These are phyloP conservation scores for Polypedilum vanderplanki DNA, from an alignment of 1,140 invertebrate species.

Conservation along the genomic window DNA sequence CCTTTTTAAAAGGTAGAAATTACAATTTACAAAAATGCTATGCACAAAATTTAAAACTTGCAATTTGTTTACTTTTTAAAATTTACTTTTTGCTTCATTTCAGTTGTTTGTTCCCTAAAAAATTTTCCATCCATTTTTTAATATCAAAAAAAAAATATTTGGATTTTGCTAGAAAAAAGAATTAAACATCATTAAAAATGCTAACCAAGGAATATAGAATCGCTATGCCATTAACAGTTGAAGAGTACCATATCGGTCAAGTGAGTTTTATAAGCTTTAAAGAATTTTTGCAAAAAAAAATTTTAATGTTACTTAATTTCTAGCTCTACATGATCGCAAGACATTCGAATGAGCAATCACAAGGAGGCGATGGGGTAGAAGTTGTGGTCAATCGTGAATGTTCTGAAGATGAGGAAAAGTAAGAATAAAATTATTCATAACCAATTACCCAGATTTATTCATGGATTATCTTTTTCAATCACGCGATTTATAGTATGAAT, in stretches of 20 bases:
- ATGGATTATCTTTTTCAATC: background rate
- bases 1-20: too few species aligned
- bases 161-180: too few species aligned
- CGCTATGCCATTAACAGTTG: conserved; percentile 83
- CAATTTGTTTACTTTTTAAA: too few species aligned
- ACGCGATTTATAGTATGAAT: background rate
- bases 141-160: too few species aligned
- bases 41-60: too few species aligned
- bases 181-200: conserved; percentile 43
- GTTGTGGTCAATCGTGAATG: conserved; percentile 77
- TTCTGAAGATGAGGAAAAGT: conserved; percentile 54
- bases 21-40: too few species aligned
- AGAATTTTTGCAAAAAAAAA: too few species aligned
- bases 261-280: background rate
- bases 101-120: too few species aligned
- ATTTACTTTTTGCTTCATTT: too few species aligned
- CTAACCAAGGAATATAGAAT: conserved; percentile 84
- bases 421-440: background rate
- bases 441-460: background rate
- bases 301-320: conserved; percentile 28
- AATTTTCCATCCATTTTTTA: too few species aligned
- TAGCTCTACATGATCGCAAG: conserved; percentile 93
- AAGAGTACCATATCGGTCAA: conserved; percentile 52
- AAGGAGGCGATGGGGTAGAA: conserved; percentile 85
- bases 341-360: conserved; percentile 85